Percentiles rank a stretch among this genome's conserved stretches.
These are phyloP conservation scores for Canis aureus DNA, from an alignment of 2,113 vertebrate species.

Conservation along the genomic window DNA sequence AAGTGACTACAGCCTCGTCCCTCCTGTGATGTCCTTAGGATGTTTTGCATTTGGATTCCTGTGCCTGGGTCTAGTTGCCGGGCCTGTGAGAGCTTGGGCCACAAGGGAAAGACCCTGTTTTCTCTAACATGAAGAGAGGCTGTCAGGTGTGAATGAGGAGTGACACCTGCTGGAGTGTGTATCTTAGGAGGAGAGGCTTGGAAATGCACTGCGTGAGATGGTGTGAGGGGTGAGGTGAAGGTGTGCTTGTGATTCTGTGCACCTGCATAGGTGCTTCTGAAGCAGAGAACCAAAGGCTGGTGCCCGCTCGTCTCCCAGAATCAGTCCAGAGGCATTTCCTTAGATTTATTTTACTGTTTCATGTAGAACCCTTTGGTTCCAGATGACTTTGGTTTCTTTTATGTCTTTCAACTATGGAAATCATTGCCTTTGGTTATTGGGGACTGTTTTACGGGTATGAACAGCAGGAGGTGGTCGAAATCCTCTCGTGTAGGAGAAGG, in stretches of 20 bases:
- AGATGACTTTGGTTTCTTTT: neutral
- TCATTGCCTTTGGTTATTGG: slow-evolving; percentile 47
- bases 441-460: neutral
- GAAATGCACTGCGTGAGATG: neutral
- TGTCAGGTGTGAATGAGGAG: neutral
- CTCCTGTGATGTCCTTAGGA: neutral
- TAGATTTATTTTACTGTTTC: neutral
- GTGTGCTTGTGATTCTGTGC: neutral
- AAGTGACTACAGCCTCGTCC: neutral
- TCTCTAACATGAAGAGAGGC: neutral
- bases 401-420: slow-evolving; percentile 27
- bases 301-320: neutral
- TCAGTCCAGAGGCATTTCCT: neutral
- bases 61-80: neutral
- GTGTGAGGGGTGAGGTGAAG: neutral
- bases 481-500: neutral
- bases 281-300: neutral
- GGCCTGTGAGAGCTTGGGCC: rapidly evolving
- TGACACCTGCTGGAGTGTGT: neutral
- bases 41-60: neutral
- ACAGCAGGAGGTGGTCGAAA: neutral
- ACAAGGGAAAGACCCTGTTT: neutral
- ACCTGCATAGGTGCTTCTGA: neutral
- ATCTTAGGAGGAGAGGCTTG: neutral
- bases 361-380: neutral